phyloP scores from a whole-genome alignment of 2,797 vertebrate species.

The Lycodopsis pacificus region DNA sequence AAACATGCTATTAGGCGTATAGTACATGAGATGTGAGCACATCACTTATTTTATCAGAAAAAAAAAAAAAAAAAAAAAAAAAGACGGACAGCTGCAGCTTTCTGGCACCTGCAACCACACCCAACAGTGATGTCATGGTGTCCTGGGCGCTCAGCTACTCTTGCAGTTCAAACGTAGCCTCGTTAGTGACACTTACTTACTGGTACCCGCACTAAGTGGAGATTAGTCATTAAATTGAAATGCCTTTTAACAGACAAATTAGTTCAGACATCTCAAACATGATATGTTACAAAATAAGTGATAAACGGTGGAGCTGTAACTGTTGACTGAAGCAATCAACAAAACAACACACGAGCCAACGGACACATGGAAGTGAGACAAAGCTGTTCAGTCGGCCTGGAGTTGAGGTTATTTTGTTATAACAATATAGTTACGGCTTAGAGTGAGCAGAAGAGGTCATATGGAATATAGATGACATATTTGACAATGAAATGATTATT shows the following conservation, averaged over 20 bases:
- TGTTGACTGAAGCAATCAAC: too few species aligned
- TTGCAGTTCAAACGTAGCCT: too few species aligned
- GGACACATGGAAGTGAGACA: too few species aligned
- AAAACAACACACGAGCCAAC: too few species aligned
- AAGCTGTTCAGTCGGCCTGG: too few species aligned
- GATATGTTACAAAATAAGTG: too few species aligned
- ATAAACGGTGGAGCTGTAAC: too few species aligned
- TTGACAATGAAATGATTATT: background rate
- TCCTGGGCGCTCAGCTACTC: background rate
- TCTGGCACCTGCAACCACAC: background rate
- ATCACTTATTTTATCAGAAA: background rate
- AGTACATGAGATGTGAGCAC: background rate
- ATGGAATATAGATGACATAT: background rate
- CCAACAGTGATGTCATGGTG: background rate
- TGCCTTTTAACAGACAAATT: too few species aligned
- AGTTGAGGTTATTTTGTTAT: background rate
- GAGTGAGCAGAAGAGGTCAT: background rate
- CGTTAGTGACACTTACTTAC: too few species aligned
- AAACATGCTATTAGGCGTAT: background rate
- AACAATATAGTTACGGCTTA: background rate
- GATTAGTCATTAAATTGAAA: too few species aligned
- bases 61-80: background rate
- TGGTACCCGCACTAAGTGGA: too few species aligned
- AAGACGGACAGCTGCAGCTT: background rate
- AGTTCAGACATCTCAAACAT: too few species aligned